Evolutionary conservation across 2,888 invertebrate species (phyloP), one percentile per base, ranked within the genome.

Genomic region (Oxyscelio sp.): DNA sequence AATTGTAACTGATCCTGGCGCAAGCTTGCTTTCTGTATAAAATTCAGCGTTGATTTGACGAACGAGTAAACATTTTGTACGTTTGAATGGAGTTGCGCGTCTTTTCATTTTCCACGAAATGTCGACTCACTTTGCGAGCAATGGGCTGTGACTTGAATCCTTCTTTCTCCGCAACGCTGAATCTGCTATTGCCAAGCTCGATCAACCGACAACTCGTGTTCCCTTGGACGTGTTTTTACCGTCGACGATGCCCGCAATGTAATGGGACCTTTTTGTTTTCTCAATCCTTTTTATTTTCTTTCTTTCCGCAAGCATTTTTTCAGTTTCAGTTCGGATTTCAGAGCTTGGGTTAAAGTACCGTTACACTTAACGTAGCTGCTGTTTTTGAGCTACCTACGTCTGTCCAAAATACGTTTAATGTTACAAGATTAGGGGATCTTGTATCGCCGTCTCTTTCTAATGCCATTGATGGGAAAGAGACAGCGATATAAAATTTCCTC

Each of bases 141-240:
- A 85, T 89, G 87, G 89, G 89, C 88, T 89, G 89, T 89, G 88
- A 90, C 85, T 89, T 87, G 85, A 82, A 77, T 78, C 71, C 88
- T 75, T 70, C 38, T 88, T 82, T 85, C 84, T 82, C 73, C 71
- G 68, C 77, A 78, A 86, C 75, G 78, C 84, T 75, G 82, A 83
- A 81, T 68, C 48, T 50, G 61, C 66, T 58, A 71, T 45, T 48
- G 66, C 61, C 83, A 71, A 75, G 83, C 63, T 73, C 56, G 52
- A 59, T 70, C 40, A 38, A 66, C 11, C 38, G 34, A 66, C 54
- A 27, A 63, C 22, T 65, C 17, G 31, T 11, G 61, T 31, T 8
- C 19, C 45, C 24, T 34, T 58, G 13, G 19, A 13, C 31, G 5
- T 24, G 1, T 19, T 54, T 56, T 56, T 43, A 27, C 24, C 31